Evolutionary conservation across 2,113 vertebrate species (phyloP).

Genomic region (Centropristis striata): DNA sequence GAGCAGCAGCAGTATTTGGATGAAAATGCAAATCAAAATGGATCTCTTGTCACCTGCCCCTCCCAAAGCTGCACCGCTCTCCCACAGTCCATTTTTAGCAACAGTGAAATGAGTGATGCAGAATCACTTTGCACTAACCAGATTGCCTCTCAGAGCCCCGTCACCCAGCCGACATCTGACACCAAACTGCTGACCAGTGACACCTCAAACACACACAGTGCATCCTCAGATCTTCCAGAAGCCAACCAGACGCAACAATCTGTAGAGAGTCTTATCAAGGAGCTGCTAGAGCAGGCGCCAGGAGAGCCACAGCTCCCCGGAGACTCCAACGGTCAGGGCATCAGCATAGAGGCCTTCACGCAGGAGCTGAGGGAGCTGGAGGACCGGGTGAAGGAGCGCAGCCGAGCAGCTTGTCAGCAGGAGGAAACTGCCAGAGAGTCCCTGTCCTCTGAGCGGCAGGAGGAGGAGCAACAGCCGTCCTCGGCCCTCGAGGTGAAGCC

Average conservation of each 20-base stretch:
- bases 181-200: conserved; percentile 35
- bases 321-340: conserved; percentile 81
- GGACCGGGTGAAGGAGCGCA: conserved; percentile 84
- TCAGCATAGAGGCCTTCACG: conserved; percentile 91
- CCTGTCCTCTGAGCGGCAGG: conserved; percentile 48
- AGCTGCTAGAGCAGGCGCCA: conserved; percentile 85
- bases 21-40: conserved; percentile 79
- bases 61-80: conserved; percentile 51
- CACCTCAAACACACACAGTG: conserved; percentile 19
- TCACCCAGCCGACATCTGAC: conserved; percentile 29
- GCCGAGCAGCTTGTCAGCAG: conserved; percentile 23
- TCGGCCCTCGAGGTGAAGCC: conserved; percentile 59
- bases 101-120: conserved; percentile 50
- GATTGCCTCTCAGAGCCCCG: conserved; percentile 50
- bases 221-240: conserved; percentile 55
- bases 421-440: conserved; percentile 59
- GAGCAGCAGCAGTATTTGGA: conserved; percentile 63
- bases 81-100: conserved; percentile 59
- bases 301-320: conserved; percentile 65
- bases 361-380: conserved; percentile 92
- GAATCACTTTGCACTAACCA: conserved; percentile 50
- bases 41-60: conserved; percentile 58
- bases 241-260: conserved; percentile 72
- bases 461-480: conserved; percentile 79
- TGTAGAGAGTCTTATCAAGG: conserved; percentile 87